Evolutionary conservation across 2,797 vertebrate species (phyloP).

Genomic region (Neostethus bicornis): DNA sequence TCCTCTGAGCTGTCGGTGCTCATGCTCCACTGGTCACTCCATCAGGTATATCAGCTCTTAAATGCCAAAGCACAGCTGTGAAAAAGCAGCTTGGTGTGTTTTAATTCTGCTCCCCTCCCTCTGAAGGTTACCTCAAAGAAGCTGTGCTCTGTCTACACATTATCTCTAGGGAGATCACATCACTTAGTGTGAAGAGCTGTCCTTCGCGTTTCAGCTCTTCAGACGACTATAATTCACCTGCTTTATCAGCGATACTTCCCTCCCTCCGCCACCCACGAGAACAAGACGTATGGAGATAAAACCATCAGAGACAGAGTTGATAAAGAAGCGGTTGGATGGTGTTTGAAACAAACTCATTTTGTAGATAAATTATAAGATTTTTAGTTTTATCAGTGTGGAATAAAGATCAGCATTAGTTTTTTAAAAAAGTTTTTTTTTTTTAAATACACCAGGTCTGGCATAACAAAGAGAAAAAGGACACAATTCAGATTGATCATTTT

Average conservation of each 20-base stretch:
- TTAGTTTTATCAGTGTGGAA: too few relatives aligned
- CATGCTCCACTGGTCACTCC: conserved; percentile 43
- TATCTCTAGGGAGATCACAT: conserved; percentile 57
- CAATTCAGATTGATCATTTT: too few relatives aligned
- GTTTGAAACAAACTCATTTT: conserved; percentile 24
- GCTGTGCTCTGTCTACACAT: conserved; percentile 33
- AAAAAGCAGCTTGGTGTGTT: conserved; percentile 28
- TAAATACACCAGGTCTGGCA: too few relatives aligned
- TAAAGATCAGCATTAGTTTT: too few relatives aligned
- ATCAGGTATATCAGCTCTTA: conserved; percentile 28
- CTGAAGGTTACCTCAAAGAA: conserved; percentile 26
- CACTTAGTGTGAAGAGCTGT: conserved; percentile 29
- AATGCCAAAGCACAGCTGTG: conserved; percentile 40
- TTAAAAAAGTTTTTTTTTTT: too few relatives aligned
- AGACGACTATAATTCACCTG: conserved; percentile 46
- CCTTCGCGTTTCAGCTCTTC: conserved; percentile 46
- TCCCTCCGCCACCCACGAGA: conserved; percentile 25
- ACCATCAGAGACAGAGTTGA: conserved; percentile 8
- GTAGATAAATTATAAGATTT: neutral
- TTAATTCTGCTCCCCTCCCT: conserved; percentile 21
- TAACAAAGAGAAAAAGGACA: too few relatives aligned
- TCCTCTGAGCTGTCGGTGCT: conserved; percentile 37
- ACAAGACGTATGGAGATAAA: conserved; percentile 15
- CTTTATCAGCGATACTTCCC: conserved; percentile 31
- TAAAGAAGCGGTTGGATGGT: neutral